Evolutionary conservation across 2,888 invertebrate species (phyloP), one percentile per base, ranked within the genome.

Genomic region (Metallyticus violacea): DNA sequence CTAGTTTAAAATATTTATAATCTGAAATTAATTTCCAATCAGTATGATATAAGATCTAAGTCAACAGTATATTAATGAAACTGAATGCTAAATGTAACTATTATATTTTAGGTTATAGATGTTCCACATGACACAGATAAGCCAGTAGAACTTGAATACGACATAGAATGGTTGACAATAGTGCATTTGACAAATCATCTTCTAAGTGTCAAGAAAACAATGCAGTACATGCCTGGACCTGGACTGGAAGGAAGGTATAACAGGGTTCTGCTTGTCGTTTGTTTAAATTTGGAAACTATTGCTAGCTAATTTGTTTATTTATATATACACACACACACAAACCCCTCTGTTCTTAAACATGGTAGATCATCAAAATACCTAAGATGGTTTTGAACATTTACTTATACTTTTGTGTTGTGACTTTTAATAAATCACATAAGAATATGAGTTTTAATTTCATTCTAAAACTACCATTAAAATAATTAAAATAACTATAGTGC

Each of bases 151-250:
- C 91, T 97, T 28, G 93, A 94, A 88, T 96, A 97, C 91, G 99
- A 99, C 92, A 93, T 95, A n/a, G 98, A 99, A 91, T 99, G 99
- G 99, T 92, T 99, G 88, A 95, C 97, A 9, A 94, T 99, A 90
- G 93, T 99, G 81, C 95, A 94, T 90, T 94, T 94, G 88, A 99
- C 99, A 0, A 97, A 99, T 93, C 97, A 98, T 92, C 93, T 99
- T 81, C 92, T 97, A 79, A 96, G 95, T 90, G 94, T 97, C 0
- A 96, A 95, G 90, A 94, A 93, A 90, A 91, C 93, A 9, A 93
- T 93, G 81, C 94, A 94, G 89, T 97, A 96, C 90, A 95, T 99
- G 95, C 99, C 99, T 0, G 97, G 97, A 7, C 95, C 95, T 77
- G 95, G 95, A 77, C 93, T 94, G 28, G 92, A 92, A 89, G 95